Conservation (phyloP, 1,140 invertebrate genomes). For the Bombyx mandarina region DNA sequence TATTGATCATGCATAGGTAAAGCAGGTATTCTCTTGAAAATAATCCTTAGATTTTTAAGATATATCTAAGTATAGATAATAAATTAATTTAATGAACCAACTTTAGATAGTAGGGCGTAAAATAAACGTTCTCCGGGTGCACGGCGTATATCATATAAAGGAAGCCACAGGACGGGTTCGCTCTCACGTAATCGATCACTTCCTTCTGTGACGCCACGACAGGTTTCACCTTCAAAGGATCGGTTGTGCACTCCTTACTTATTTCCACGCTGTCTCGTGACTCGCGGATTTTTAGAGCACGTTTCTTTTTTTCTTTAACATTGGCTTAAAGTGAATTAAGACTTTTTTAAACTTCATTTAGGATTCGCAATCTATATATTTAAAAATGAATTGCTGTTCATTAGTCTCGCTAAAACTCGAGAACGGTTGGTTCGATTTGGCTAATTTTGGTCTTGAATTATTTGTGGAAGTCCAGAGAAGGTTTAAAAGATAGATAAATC, state of each 20-base stretch:
- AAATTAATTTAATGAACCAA: constrained; percentile 34
- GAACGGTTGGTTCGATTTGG: too few species aligned
- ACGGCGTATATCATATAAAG: constrained; percentile 80
- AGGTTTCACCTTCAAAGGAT: constrained; percentile 50
- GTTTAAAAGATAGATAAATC: too few species aligned
- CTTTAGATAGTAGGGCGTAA: constrained; percentile 78
- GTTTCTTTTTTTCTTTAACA: constrained; percentile 26
- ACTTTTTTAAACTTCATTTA: too few species aligned
- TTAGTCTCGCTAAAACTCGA: too few species aligned
- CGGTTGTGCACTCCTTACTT: constrained; percentile 19
- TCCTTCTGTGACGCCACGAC: constrained; percentile 61
- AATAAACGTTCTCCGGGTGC: constrained; percentile 76
- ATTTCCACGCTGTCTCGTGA: constrained; percentile 18
- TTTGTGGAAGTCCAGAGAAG: too few species aligned
- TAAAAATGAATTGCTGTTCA: too few species aligned
- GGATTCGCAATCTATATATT: too few species aligned
- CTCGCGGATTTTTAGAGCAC: constrained; percentile 35
- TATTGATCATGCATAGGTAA: too few species aligned
- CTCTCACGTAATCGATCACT: constrained; percentile 69
- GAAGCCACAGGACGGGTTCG: constrained; percentile 70
- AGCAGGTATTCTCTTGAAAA: too few species aligned
- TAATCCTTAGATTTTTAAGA: neutral
- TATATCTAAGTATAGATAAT: constrained; percentile 5
- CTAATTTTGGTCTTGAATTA: too few species aligned
- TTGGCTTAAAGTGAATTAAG: neutral